These are phyloP conservation scores for Anticlea derivata DNA, from an alignment of 2,888 invertebrate species.

Conservation along the genomic window DNA sequence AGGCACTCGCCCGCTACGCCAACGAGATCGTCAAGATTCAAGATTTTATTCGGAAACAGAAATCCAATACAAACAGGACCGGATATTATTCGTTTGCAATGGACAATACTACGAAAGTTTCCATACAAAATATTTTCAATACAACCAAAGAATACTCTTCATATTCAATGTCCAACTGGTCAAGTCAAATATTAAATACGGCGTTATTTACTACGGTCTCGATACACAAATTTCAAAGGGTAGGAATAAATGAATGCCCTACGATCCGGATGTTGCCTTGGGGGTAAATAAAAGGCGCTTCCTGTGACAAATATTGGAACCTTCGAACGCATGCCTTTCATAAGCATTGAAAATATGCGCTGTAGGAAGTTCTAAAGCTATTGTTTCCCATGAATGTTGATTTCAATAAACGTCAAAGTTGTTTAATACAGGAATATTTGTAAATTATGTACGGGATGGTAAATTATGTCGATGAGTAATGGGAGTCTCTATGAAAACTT, in stretches of 20 bases:
- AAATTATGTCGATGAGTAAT: too few relatives aligned
- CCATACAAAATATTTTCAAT: slow-evolving; percentile 19
- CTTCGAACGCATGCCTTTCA: slow-evolving; percentile 39
- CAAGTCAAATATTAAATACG: slow-evolving; percentile 57
- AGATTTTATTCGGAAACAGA: slow-evolving; percentile 1
- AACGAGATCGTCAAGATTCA: too few relatives aligned
- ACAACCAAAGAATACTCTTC: slow-evolving; percentile 19
- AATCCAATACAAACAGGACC: not conserved
- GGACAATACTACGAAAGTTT: slow-evolving; percentile 18
- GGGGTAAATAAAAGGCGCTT: slow-evolving; percentile 69
- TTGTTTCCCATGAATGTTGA: too few relatives aligned
- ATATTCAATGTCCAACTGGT: slow-evolving; percentile 30
- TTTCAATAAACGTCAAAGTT: too few relatives aligned
- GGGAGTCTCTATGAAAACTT: too few relatives aligned
- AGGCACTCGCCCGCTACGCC: too few relatives aligned
- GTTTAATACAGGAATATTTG: too few relatives aligned
- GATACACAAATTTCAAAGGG: slow-evolving; percentile 63
- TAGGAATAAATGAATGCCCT: slow-evolving; percentile 66
- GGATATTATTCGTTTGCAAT: slow-evolving; percentile 8
- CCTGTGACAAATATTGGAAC: slow-evolving; percentile 69
- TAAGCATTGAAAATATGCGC: slow-evolving; percentile 38
- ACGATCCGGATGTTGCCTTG: slow-evolving; percentile 64
- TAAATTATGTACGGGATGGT: too few relatives aligned
- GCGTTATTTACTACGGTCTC: slow-evolving; percentile 59
- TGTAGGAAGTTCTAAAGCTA: slow-evolving; percentile 26